A percentile compares a stretch with the other conserved stretches of the same genome.
These are phyloP conservation scores for Metallyticus violacea DNA, from an alignment of 2,888 invertebrate genomes.

Conservation along the genomic window DNA sequence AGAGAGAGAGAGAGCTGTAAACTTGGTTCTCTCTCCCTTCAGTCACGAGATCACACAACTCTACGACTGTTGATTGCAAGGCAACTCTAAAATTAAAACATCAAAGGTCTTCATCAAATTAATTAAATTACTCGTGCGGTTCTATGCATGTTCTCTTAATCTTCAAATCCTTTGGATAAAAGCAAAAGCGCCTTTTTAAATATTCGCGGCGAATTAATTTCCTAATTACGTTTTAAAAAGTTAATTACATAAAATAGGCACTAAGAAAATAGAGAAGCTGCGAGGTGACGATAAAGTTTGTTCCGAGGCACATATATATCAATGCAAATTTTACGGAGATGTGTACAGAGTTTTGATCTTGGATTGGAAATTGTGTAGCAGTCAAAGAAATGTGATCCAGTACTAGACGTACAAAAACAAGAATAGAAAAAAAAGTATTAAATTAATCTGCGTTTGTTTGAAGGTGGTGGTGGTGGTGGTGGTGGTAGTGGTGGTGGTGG, in stretches of 20 bases:
- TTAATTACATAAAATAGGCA: not conserved
- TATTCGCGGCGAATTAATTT: not conserved
- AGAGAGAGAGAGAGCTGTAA: not conserved
- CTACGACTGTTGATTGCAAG: not conserved
- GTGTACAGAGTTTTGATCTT: not conserved
- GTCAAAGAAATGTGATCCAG: too few relatives aligned
- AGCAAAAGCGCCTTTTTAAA: not conserved
- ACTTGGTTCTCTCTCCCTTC: not conserved
- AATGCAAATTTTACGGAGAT: not conserved
- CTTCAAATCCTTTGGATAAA: not conserved
- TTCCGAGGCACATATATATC: too few relatives aligned
- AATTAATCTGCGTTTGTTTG: too few relatives aligned
- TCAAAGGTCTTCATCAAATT: constrained; percentile 7
- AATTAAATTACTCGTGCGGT: not conserved
- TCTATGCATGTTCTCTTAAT: not conserved
- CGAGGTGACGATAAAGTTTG: not conserved
- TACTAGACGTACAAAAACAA: too few relatives aligned
- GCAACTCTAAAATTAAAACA: not conserved
- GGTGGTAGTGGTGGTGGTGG: too few relatives aligned
- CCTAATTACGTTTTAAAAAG: not conserved
- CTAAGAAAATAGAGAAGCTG: not conserved
- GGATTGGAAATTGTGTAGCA: too few relatives aligned
- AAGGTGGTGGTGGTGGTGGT: too few relatives aligned
- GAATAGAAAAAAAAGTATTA: too few relatives aligned
- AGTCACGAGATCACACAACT: not conserved